Base-by-base conservation (phyloP, 2,113 vertebrate species). In the Gymnocephalus cernua region DNA sequence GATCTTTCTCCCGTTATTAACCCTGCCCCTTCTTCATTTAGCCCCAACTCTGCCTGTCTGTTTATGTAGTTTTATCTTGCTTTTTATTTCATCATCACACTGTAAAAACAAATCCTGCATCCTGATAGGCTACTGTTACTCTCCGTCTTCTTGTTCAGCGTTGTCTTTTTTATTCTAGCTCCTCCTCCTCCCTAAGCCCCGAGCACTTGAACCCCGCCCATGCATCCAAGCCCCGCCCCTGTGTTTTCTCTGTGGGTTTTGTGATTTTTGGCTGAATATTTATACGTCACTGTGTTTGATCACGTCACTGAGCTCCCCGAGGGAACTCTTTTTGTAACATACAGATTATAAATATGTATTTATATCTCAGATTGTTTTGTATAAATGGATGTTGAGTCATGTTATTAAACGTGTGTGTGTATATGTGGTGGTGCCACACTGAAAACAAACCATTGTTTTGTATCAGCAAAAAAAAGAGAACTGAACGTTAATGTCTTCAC, bases 311-410 rank as follows among this genome's bases (percentile, higher is more conserved):
- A 64, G 58, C 58, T 81, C 86, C 71, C 82, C 0, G 32, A 66
- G 83, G 68, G 57, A 66, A 16, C 19, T 74, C 41, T 63, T 88
- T 89, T 90, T 91, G 85, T 91, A 88, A 19, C 83, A 85, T 90
- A 85, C 70, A 75, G 79, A 89, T 71, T 70, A 90, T 88, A 87
- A 83, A 92, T 86, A 86, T 85, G 81, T 87, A 86, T 92, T 92
- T 92, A 77, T 89, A 91, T 69, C 59, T 44, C 6, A 62, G 50
- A 74, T 53, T 61, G 78, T 82, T 90, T 92, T 88, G 88, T 90
- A 92, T 66, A 64, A 57, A 78, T 90, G 72, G 58, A 68, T 86
- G 79, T 91, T 1, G 4, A 50, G 51, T 86, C 57, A 63, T 77
- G 65, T 86, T 65, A 78, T 77, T 70, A 74, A 74, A 75, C 29